These are phyloP conservation scores for Menura novaehollandiae DNA, from an alignment of 2,113 vertebrate genomes.

Conservation along the genomic window DNA sequence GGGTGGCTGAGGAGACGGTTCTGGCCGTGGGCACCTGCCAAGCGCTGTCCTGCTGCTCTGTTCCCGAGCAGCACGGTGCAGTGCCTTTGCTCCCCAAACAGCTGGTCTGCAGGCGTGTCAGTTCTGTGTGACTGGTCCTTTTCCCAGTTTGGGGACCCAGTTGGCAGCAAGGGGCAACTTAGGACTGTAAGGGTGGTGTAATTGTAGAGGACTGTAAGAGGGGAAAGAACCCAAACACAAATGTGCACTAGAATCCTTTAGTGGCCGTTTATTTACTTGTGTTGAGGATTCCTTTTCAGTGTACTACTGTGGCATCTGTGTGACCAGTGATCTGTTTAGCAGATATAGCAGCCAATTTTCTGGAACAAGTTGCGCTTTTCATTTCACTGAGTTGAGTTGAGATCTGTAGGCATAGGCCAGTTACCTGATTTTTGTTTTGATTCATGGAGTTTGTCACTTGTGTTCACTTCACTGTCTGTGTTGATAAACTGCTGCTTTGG, in stretches of 20 bases:
- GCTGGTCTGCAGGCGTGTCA: fast-evolving
- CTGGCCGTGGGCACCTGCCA: fast-evolving
- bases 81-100: neutral
- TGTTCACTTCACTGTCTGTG: neutral
- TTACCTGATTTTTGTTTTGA: neutral
- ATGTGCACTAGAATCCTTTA: neutral
- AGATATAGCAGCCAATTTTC: neutral
- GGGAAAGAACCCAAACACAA: neutral
- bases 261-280: neutral
- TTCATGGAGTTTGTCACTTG: neutral
- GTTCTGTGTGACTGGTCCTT: neutral
- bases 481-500: neutral
- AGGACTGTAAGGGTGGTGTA: neutral
- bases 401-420: neutral
- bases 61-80: neutral
- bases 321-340: neutral
- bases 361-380: neutral
- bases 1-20: neutral
- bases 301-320: neutral
- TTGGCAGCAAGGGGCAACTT: neutral
- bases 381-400: neutral
- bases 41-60: fast-evolving
- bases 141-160: neutral
- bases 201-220: neutral
- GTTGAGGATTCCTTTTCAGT: neutral